A percentile compares a stretch with the other conserved stretches of the same genome.
These are phyloP conservation scores for Saccostrea cuccullata DNA, from an alignment of 1,140 invertebrate genomes.

Conservation along the genomic window DNA sequence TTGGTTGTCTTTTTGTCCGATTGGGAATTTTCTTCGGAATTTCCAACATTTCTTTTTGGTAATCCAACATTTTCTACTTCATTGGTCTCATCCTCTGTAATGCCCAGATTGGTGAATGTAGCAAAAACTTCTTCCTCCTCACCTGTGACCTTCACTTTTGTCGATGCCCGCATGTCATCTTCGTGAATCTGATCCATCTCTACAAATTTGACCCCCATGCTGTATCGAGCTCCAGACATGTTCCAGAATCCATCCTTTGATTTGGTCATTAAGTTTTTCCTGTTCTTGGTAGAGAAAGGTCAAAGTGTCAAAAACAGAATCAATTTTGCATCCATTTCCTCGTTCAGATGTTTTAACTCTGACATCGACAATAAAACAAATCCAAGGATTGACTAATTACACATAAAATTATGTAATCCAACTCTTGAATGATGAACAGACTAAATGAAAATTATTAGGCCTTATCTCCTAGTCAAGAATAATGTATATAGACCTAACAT, in stretches of 20 bases:
- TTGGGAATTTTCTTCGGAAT: constrained; percentile 3
- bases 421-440: no score
- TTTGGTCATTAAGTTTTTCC: constrained; percentile 51
- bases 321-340: constrained; percentile 57
- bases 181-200: constrained; percentile 57
- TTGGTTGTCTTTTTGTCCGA: not conserved
- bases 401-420: no score
- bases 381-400: no score
- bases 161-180: constrained; percentile 56
- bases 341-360: constrained; percentile 55
- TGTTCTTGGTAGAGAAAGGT: constrained; percentile 56
- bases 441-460: no score
- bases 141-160: constrained; percentile 39
- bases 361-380: constrained; percentile 13
- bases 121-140: constrained; percentile 19
- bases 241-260: constrained; percentile 64
- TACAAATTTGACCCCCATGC: constrained; percentile 63
- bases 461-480: no score
- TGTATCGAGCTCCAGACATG: constrained; percentile 67
- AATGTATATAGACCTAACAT: no score
- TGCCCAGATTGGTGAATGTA: not conserved
- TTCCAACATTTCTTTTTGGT: constrained; percentile 56
- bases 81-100: not conserved
- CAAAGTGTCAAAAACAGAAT: constrained; percentile 60
- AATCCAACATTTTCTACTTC: constrained; percentile 22